Percentiles rank a stretch among this genome's conserved stretches.
Evolutionary conservation across 2,113 vertebrate species (phyloP).

Genomic region (Neomonachus schauinslandi): DNA sequence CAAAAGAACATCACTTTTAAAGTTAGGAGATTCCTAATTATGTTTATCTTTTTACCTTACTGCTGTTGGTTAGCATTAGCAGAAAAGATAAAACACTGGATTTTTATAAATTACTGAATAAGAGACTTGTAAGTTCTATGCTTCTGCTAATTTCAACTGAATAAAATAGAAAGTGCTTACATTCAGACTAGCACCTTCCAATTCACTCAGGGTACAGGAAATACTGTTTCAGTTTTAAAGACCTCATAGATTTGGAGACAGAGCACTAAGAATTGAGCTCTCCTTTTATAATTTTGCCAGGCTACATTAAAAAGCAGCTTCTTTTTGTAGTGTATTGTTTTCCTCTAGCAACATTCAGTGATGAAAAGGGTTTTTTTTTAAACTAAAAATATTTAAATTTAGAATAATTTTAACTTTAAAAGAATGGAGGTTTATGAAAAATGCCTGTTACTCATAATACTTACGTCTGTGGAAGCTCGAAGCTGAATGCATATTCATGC

Average conservation of each 20-base stretch:
- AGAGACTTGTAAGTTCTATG: neutral
- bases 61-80: neutral
- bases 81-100: neutral
- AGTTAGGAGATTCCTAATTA: neutral
- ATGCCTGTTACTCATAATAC: conserved; percentile 67
- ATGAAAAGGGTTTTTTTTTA: conserved; percentile 86
- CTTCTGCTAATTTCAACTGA: neutral
- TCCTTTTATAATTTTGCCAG: neutral
- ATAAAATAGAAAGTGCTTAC: neutral
- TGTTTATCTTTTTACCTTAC: neutral
- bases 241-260: neutral
- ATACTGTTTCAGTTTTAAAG: neutral
- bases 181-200: neutral
- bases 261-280: neutral
- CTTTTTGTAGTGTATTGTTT: conserved; percentile 78
- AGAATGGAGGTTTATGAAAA: conserved; percentile 9
- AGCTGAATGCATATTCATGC: conserved; percentile 99
- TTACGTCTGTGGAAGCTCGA: conserved; percentile 99
- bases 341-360: conserved; percentile 73
- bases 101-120: neutral
- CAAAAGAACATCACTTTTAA: neutral
- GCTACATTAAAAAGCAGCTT: conserved; percentile 80
- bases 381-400: conserved; percentile 63
- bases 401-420: neutral
- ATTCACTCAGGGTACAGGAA: neutral